Base-by-base conservation (phyloP, 2,113 vertebrate species). In the Mystacornis crossleyi region DNA sequence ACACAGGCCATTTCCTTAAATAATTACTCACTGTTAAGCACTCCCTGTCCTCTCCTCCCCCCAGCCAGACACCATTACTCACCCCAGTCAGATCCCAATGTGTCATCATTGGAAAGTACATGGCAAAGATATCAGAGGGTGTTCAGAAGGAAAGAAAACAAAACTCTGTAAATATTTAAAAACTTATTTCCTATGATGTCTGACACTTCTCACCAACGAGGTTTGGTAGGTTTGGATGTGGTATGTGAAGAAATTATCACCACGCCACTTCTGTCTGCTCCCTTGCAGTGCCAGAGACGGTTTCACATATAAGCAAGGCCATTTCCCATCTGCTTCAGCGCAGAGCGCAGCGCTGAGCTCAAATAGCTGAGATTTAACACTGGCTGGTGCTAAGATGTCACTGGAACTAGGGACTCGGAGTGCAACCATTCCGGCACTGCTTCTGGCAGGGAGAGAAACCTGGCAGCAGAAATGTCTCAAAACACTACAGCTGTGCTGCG, bases 81-180 rank as follows among this genome's bases (percentile, higher is more conserved):
- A 97, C 83, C 48, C 90, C 65, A 86, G 85, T 83, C 96, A 93
- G 85, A 93, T 88, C 96, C 82, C 88, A 95, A 60, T 94, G 95
- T 94, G 94, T 96, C 94, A 97, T 96, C 90, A 45, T n/a, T 95
- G 96, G 95, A 97, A 96, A 97, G 93, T 97, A 96, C 96, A 96
- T 93, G 96, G 96, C 92, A 97, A 94, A 96, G 88, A 95, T 96
- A 96, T 82, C 90, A 93, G 75, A 91, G 90, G 36, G 93, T 74
- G 72, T 93, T 96, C 95, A 90, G 83, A 89, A 88, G 57, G 60
- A 93, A 96, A 94, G 92, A 94, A 96, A 97, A 92, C 75, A 96
- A 93, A 93, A 89, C 65, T 80, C 74, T 26, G 55, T 95, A 92
- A 96, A 92, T 81, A 94, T 78, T 93, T 90, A 48, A 90, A 91